Conservation (phyloP, 2,113 vertebrate species). For the Jacana jacana region DNA sequence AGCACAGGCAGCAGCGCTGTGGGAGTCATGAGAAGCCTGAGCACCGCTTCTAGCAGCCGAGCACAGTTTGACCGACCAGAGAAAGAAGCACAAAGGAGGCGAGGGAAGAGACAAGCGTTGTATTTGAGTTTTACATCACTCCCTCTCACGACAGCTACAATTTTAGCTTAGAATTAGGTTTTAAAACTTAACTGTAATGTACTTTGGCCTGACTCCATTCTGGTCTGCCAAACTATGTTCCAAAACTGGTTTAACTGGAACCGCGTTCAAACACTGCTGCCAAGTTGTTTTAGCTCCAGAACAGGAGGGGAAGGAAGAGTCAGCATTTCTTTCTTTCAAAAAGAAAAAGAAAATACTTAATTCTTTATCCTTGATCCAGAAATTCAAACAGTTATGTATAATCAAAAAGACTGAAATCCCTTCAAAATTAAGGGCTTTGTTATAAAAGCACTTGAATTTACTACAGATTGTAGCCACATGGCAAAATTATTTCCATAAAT, state of each 20-base stretch:
- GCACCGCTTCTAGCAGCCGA: not conserved
- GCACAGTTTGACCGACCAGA: not conserved
- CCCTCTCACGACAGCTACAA: not conserved
- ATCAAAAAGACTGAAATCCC: constrained; percentile 20
- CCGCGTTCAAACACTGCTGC: not conserved
- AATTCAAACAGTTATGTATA: constrained; percentile 7
- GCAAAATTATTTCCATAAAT: constrained; percentile 8
- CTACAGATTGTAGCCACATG: constrained; percentile 33
- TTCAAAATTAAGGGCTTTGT: constrained; percentile 30
- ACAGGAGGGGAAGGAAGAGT: not conserved
- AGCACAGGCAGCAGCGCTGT: not conserved
- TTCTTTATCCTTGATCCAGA: constrained; percentile 15
- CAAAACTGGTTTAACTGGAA: constrained; percentile 40
- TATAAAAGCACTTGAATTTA: constrained; percentile 32
- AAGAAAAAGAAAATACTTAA: not conserved
- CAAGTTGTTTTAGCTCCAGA: constrained; percentile 15
- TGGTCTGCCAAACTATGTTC: not conserved
- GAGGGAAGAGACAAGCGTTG: not conserved
- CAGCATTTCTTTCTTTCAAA: not conserved
- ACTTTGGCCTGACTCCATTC: not conserved
- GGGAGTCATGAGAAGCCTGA: not conserved
- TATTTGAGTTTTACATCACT: not conserved
- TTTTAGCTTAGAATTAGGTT: constrained; percentile 1
- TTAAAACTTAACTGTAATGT: not conserved
- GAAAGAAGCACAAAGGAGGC: not conserved